Evolutionary conservation across 2,113 vertebrate genomes (phyloP).

Genomic region (Equus przewalskii): DNA sequence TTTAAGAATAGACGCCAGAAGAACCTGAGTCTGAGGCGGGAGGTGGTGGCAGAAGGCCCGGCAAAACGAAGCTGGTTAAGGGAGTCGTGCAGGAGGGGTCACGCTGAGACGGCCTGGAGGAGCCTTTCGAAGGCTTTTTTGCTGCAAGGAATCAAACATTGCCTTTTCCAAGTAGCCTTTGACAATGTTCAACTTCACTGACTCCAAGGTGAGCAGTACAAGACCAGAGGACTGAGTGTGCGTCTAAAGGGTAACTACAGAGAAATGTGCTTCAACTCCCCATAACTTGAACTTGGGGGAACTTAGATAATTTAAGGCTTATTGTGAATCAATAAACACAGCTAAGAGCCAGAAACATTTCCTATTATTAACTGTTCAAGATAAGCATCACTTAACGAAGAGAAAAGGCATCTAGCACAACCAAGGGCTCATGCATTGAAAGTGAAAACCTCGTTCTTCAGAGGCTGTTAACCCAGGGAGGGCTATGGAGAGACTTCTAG

Average conservation of each 20-base stretch:
- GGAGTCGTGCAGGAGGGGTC: not conserved
- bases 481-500: rapidly evolving
- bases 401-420: not conserved
- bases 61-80: not conserved
- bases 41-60: not conserved
- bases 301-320: not conserved
- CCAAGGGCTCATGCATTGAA: not conserved
- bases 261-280: not conserved
- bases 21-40: constrained; percentile 13
- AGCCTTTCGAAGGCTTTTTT: not conserved
- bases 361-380: not conserved
- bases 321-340: not conserved
- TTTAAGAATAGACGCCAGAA: not conserved
- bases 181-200: not conserved
- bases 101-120: not conserved
- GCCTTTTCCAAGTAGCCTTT: constrained; percentile 52
- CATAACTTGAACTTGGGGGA: not conserved
- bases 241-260: not conserved
- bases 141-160: not conserved
- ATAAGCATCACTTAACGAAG: not conserved
- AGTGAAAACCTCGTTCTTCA: not conserved
- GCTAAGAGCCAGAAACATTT: not conserved
- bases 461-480: not conserved
- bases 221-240: not conserved
- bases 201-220: no score